Base-by-base conservation (phyloP, 2,113 vertebrate genomes). In the Nansenia antarctica region DNA sequence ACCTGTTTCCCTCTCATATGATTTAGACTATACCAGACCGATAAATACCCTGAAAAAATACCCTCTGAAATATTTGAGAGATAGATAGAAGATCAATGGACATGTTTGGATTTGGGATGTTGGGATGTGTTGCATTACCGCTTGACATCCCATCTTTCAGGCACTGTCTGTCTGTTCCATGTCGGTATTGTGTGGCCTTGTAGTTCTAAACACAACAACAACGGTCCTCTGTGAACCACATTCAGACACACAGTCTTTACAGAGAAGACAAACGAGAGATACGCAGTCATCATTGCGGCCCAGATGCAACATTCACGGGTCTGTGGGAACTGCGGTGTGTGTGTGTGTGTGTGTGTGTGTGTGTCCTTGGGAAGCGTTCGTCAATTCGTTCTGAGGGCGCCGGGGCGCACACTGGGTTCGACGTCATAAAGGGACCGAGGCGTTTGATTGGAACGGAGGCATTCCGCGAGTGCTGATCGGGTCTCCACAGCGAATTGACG, bases 91-190 rank as follows among this genome's bases (percentile, higher is more conserved):
- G n/a, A 24, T 6, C 6, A 5, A 27, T 5, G 53, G 22, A 5
- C 4, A 22, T 18, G 29, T 34, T 32, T 5, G 30, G 32, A 26
- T 5, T 54, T 54, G 26, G 54, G 5, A 22, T 35, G 2, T 9
- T 3, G 3, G 12, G 20, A 31, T 35, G 39, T 63, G 14, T 34
- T 9, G 59, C 35, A 9, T 54, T 74, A 75, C 77, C 79, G 34
- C 53, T 26, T 37, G 6, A 65, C 53, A 37, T 73, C 45, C n/a
- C 58, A 35, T 82, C 65, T 72, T 75, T 66, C 3, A 70, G 32
- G 15, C 57, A 29, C 57, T 45, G n/a, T n/a, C n/a, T n/a, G n/a
- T n/a, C n/a, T n/a, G 47, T 67, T 24, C 67, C 61, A 39, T 53
- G 34, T 34, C 15, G 12, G 31, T 53, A 8, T 53, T 18, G 49